Base-by-base conservation (phyloP, 2,113 vertebrate species). In the Nycticryphes semicollaris region DNA sequence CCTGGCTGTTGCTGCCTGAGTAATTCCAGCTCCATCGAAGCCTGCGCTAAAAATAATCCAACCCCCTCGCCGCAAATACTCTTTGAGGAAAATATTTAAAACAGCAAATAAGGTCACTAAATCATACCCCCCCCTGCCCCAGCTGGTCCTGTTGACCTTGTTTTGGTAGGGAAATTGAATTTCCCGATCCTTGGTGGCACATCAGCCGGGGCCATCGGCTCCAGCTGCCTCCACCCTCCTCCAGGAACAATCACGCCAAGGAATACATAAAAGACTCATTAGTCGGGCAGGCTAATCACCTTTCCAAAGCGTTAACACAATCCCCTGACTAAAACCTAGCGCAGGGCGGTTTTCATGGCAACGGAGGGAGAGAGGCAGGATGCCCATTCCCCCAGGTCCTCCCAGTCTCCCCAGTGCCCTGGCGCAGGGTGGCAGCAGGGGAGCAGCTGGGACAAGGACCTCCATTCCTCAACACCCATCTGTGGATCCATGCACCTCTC, bases 371-470 rank as follows among this genome's bases (percentile, higher is more conserved):
- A 85, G 94, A 94, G 97, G 77, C 76, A 74, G 67, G 95, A 94
- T 78, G 96, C 95, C 90, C 25, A 37, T 86, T 39, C n/a, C 67
- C 88, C 39, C 31, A 3, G 4, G 31, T 19, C 9, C 28, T 28
- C 57, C 57, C 57, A 31, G 53, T 92, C 84, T 76, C 68, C 90
- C 90, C 70, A 94, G 95, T 94, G 63, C 47, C 47, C 47, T 47
- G 47, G 47, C 20, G 19, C 47, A 47, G 98, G 98, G 97, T 41
- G n/a, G 31, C 76, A 94, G 97, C 98, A 97, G 98, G 97, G 97
- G 90, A 96, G 97, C 98, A 98, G 98, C 98, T 98, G 97, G 96
- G 98, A 98, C 97, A 95, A 97, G 98, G 97, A 96, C 94, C 96
- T 96, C 96, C 96, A 93, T 94, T 98, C 97, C 59, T 43, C 1